Evolutionary conservation across 2,113 vertebrate genomes (phyloP), one percentile per base, ranked within the genome.

Genomic region (Thalassoma bifasciatum): DNA sequence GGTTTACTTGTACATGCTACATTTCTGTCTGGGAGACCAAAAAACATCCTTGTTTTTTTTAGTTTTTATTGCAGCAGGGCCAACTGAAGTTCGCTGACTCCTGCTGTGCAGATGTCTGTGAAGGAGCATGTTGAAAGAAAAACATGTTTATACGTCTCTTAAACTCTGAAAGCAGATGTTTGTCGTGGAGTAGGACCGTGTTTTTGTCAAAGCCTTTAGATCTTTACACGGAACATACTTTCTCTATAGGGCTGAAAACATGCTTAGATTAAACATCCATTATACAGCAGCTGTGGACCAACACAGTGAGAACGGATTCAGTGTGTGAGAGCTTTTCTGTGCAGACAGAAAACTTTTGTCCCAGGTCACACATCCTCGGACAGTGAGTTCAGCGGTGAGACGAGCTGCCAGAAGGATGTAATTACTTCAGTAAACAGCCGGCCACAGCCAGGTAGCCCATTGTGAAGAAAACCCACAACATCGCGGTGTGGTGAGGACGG

Each of bases 361-460:
- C 46, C 65, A 63, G 89, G 92, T 80, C 66, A 80, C 78, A 86
- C 87, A 92, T 88, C 84, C 87, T 86, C 70, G 50, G 50, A 8
- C 75, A 24, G 44, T 57, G 77, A 76, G 69, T 60, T 66, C 49
- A 68, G 56, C 59, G 40, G 69, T 23, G 63, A 64, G 57, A 70
- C 44, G 80, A 81, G 62, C 38, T 52, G 13, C 49, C 56, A 34
- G 78, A 60, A 84, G 72, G 71, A 30, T 30, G 74, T 91, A 78
- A 91, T 92, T 92, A 91, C 73, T 71, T 38, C 53, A 66, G 49
- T 89, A 70, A 91, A 91, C 76, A 78, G 62, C 65, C 85, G 70
- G 36, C 61, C 50, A 34, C 19, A 47, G 24, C 24, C 47, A 19
- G 22, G 23, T 40, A 59, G 54, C 53, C 73, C 57, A 44, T 5